These are phyloP conservation scores for Dysidea cf. avara DNA, from an alignment of 37 sponge, comb jelly and placozoan species.

Conservation along the genomic window DNA sequence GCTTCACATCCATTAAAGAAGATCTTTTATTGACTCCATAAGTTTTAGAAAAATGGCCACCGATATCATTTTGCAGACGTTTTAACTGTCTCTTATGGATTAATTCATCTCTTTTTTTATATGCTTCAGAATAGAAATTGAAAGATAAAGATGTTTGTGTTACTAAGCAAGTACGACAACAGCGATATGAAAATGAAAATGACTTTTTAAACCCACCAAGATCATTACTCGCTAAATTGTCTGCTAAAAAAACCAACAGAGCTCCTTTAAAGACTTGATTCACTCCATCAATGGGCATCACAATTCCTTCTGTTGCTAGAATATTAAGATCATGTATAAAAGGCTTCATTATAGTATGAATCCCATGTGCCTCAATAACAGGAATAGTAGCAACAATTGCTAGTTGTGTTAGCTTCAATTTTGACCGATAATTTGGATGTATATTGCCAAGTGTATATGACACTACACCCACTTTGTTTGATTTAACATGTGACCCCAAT, in stretches of 20 bases:
- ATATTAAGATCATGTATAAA: conserved; percentile 33
- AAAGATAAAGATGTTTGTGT: conserved; percentile 1
- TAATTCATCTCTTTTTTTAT: not conserved
- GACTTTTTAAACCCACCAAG: conserved; percentile 41
- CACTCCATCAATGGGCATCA: not conserved
- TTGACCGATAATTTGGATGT: conserved; percentile 18
- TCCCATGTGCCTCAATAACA: conserved; percentile 32
- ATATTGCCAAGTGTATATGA: conserved; percentile 38
- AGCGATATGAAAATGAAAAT: conserved; percentile 33
- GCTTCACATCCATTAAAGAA: conserved; percentile 7
- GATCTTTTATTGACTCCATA: conserved; percentile 23
- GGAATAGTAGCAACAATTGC: conserved; percentile 19
- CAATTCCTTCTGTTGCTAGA: conserved; percentile 12
- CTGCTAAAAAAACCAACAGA: conserved; percentile 21
- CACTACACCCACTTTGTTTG: conserved; percentile 41
- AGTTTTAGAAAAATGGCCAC: conserved; percentile 4
- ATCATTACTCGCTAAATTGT: conserved; percentile 23
- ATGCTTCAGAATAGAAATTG: not conserved
- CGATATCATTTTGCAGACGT: not conserved
- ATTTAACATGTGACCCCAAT: conserved; percentile 40
- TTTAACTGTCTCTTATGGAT: conserved; percentile 6
- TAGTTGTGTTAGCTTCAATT: conserved; percentile 9
- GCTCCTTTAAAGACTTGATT: conserved; percentile 26
- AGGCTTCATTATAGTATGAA: conserved; percentile 25
- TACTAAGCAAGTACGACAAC: conserved; percentile 33